Conservation (phyloP, 2,888 invertebrate species). For the Nymphalis polychloros region DNA sequence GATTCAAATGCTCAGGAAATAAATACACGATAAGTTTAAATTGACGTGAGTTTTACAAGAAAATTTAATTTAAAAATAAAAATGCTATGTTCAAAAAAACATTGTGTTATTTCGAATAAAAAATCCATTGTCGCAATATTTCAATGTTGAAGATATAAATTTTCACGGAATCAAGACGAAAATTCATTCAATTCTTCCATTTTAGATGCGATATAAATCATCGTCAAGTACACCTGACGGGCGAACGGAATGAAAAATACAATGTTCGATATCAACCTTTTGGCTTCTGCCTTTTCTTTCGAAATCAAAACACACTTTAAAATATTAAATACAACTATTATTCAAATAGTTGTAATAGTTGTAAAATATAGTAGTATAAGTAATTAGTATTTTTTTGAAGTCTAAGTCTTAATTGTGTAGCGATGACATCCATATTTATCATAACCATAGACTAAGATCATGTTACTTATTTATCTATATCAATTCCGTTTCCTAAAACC, state of each 20-base stretch:
- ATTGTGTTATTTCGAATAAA: constrained; percentile 14
- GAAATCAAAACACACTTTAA: constrained; percentile 19
- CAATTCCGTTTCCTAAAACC: too few relatives aligned
- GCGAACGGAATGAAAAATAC: constrained; percentile 65
- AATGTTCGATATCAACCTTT: constrained; percentile 41
- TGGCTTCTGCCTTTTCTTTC: constrained; percentile 33
- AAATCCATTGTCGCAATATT: constrained; percentile 25
- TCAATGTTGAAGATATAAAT: constrained; percentile 50
- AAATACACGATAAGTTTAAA: too few relatives aligned
- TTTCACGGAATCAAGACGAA: constrained; percentile 53
- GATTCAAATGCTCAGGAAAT: too few relatives aligned
- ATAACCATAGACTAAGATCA: too few relatives aligned
- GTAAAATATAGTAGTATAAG: too few relatives aligned
- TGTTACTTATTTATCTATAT: too few relatives aligned
- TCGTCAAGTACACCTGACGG: constrained; percentile 71
- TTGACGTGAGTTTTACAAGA: neutral
- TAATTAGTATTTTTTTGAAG: too few relatives aligned
- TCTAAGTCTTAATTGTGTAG: too few relatives aligned
- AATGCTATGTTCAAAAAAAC: neutral
- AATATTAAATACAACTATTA: too few relatives aligned
- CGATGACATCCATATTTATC: too few relatives aligned
- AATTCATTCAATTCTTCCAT: constrained; percentile 63
- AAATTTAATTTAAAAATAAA: neutral
- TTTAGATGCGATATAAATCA: constrained; percentile 69
- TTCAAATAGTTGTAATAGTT: too few relatives aligned